Evolutionary conservation across 1,140 invertebrate species (phyloP).

Genomic region (Drosophila punjabiensis): DNA sequence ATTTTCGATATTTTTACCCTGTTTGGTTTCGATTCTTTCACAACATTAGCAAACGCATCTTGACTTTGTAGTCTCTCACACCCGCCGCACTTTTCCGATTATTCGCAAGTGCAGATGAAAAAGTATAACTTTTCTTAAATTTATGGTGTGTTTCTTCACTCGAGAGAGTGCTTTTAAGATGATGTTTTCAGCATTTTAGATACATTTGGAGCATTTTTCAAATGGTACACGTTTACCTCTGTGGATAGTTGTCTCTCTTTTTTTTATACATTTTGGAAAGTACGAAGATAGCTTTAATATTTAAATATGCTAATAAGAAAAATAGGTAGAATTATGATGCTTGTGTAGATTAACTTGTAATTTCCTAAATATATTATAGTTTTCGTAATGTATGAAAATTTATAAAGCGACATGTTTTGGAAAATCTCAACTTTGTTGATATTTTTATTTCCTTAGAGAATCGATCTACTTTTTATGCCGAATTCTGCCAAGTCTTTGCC

Average conservation of each 20-base stretch:
- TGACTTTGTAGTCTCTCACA: slow-evolving; percentile 32
- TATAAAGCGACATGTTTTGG: background rate
- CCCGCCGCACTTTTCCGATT: background rate
- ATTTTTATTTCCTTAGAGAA: background rate
- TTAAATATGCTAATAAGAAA: too few species aligned
- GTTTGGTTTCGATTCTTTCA: slow-evolving; percentile 57
- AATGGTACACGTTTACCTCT: background rate
- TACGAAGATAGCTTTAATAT: too few species aligned
- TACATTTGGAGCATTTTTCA: background rate
- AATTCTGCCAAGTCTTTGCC: background rate
- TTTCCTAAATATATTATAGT: background rate
- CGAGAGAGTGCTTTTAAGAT: background rate
- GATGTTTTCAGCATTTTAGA: background rate
- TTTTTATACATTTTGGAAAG: too few species aligned
- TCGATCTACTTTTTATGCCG: slow-evolving; percentile 2
- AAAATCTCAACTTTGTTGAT: background rate
- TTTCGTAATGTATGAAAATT: background rate
- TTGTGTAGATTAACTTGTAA: too few species aligned
- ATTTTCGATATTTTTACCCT: slow-evolving; percentile 60
- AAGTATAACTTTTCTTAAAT: slow-evolving; percentile 1
- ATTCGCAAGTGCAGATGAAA: slow-evolving; percentile 22
- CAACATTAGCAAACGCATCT: slow-evolving; percentile 68
- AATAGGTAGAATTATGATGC: too few species aligned
- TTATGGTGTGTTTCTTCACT: slow-evolving; percentile 3
- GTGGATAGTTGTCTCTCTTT: background rate